Conservation (phyloP, 2,113 vertebrate species). For the Burhinus bistriatus region DNA sequence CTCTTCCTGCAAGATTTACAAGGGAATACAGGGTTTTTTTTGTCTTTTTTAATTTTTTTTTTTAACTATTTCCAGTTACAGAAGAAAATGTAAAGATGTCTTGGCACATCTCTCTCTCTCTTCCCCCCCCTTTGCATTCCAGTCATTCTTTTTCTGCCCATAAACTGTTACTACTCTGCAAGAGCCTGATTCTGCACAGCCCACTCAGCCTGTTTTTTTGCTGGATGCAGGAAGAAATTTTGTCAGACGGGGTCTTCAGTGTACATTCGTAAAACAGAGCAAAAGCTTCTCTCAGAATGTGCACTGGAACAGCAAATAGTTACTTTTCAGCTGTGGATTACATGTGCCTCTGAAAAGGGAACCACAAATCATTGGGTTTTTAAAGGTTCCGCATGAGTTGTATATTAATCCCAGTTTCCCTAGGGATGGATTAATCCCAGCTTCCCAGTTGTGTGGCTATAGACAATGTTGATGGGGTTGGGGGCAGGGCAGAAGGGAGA, state of each 20-base stretch:
- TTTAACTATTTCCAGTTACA: too few relatives aligned
- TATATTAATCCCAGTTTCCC: slow-evolving; percentile 58
- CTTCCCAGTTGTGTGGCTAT: slow-evolving; percentile 46
- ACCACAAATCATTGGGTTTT: slow-evolving; percentile 50
- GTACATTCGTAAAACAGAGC: neutral
- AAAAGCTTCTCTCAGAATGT: neutral
- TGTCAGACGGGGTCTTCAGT: slow-evolving; percentile 39
- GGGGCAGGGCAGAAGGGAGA: slow-evolving; percentile 19
- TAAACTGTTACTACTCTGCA: slow-evolving; percentile 14
- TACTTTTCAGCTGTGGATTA: slow-evolving; percentile 48
- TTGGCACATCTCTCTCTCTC: neutral
- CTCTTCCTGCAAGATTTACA: neutral
- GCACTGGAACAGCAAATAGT: slow-evolving; percentile 1
- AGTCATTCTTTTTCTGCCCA: slow-evolving; percentile 54
- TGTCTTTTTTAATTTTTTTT: too few relatives aligned
- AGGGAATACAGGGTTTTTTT: neutral
- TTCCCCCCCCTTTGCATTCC: neutral
- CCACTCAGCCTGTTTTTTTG: neutral
- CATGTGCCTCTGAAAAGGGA: slow-evolving; percentile 28
- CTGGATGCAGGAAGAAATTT: neutral
- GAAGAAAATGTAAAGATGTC: too few relatives aligned
- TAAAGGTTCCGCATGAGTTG: slow-evolving; percentile 56
- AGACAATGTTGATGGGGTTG: slow-evolving; percentile 1
- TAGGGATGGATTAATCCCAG: slow-evolving; percentile 39
- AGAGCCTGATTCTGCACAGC: slow-evolving; percentile 28